Base-by-base conservation (phyloP, 2,113 vertebrate species). In the Hiodon alosoides region DNA sequence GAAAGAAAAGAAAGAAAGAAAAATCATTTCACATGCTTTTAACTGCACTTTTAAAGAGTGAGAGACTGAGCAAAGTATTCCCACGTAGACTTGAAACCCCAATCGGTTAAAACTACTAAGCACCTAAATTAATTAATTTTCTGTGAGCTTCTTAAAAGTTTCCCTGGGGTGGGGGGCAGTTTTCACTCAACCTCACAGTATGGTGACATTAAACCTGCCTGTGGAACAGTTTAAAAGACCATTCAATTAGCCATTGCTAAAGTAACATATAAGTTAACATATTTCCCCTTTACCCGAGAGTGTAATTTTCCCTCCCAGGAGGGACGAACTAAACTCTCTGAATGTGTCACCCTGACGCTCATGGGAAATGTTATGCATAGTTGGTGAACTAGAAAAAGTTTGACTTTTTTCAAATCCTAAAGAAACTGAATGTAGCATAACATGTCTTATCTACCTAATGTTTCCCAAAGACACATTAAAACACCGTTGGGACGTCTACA, bases 221-320 rank as follows among this genome's bases (percentile, higher is more conserved):
- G 69, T 11, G 17, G 53, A 70, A 70, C 52, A 46, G 69, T 55
- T 70, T 55, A 70, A 10, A 16, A 46, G 46, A 70, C 69, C 52
- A 70, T 59, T 59, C 3, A 54, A 69, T 69, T 17, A 55, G n/a
- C 5, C 17, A 10, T 55, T 17, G 10, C 69, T 53, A 70, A 55
- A 46, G 69, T 46, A 70, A 70, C 16, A 13, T 70, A 3, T 55
- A 53, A n/a, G 11, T 70, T 53, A 53, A 31, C 66, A 68, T 46
- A 70, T 70, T 70, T 57, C 17, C 69, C 69, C 9, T 59, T 9
- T 11, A 14, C 14, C 53, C 52, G 53, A 17, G 17, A 17, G 16
- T 57, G 31, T 31, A 31, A 31, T 10, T 31, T 55, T 55, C 17
- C 16, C 16, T 53, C 52, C 65, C 3, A 7, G 11, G 58, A 59